Evolutionary conservation across 2,888 invertebrate genomes (phyloP), one percentile per base, ranked within the genome.

Genomic region (Eristalinus sepulchralis): DNA sequence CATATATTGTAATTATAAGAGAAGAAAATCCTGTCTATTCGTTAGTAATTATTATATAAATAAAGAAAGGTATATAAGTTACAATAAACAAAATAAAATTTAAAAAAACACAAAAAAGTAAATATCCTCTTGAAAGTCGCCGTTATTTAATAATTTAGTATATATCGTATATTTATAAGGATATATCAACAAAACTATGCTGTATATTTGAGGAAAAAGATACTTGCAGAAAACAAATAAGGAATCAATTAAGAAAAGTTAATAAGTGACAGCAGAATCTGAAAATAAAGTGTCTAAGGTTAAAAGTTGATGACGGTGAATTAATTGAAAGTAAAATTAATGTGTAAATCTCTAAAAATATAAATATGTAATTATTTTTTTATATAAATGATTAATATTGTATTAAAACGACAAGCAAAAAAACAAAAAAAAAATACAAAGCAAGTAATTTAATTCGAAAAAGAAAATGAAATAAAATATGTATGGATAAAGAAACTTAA

Each of bases 331-430:
- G 24, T 22, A 22, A 57, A 57, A 24, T 27, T 11, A 31, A 39
- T 73, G 47, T 84, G 76, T 34, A 77, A 47, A 68, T 70, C 39
- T 71, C 62, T 47, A 75, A 10, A 73, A 55, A 77, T 63, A 72
- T 77, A 73, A 64, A 81, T 73, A 77, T 85, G 85, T 86, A 86
- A 83, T 86, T 86, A 86, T 86, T 86, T 86, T 85, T 86, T 83
- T 86, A 86, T 86, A 79, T 71, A 71, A 86, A 75, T 71, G 34
- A 78, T 24, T 63, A 33, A 76, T 60, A 72, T 63, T 39, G 27
- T 27, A 64, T 77, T 73, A 55, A 77, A 62, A 47, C 2, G 2
- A 36, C 2, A 39, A 36, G 13, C 36, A 39, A 17, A 27, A 63
- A 53, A 55, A 71, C 64, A 73, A 67, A 33, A 39, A 82, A 68